These are phyloP conservation scores for Bucco capensis DNA, from an alignment of 2,113 vertebrate species.

Conservation along the genomic window DNA sequence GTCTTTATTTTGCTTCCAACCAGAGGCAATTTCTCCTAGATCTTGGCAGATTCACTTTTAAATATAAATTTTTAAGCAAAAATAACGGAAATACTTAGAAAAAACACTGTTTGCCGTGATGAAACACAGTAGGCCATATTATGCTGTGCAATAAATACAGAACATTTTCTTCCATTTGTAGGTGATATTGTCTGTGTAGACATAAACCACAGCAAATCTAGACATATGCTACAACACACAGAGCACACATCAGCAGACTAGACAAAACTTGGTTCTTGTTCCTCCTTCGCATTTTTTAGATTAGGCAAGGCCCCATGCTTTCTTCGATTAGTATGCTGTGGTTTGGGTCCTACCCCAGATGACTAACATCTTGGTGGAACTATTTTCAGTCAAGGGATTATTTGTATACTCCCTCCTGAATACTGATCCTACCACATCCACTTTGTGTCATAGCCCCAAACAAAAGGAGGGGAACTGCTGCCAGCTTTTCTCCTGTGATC, in stretches of 20 bases:
- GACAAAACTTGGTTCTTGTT: neutral
- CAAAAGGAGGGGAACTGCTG: neutral
- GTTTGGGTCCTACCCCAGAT: conserved; percentile 38
- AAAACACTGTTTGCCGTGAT: neutral
- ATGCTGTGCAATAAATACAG: neutral
- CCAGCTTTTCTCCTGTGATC: conserved; percentile 19
- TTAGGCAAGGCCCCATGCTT: conserved; percentile 40
- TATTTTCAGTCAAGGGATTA: conserved; percentile 57
- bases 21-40: neutral
- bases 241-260: neutral
- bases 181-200: neutral
- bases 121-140: neutral
- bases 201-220: neutral
- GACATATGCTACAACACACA: neutral
- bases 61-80: neutral
- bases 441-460: conserved; percentile 42
- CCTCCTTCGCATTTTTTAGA: conserved; percentile 1
- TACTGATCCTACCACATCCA: conserved; percentile 49
- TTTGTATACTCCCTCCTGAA: conserved; percentile 31
- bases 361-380: conserved; percentile 51
- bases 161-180: neutral
- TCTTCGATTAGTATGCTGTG: conserved; percentile 37
- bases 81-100: neutral
- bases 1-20: neutral
- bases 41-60: neutral